phyloP scores from a whole-genome alignment of 2,113 vertebrate species.

The Ancistrus triradiatus region DNA sequence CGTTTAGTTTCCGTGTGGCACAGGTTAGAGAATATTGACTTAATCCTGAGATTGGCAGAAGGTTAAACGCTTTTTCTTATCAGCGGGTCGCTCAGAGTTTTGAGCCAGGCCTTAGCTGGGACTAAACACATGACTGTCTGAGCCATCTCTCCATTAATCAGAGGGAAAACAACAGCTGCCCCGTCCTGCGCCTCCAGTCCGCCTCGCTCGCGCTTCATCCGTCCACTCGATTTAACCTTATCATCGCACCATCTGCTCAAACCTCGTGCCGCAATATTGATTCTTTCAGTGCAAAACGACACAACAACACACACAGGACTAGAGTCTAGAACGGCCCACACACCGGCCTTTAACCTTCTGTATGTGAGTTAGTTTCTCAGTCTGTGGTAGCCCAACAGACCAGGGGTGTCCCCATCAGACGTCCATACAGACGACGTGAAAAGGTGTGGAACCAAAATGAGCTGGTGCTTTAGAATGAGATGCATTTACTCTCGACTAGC shows the following conservation, averaged over 20 bases:
- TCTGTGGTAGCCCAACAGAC: too few species aligned
- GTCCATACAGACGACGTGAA: too few species aligned
- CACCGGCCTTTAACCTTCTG: too few species aligned
- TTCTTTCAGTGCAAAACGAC: background rate
- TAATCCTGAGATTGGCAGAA: slow-evolving; percentile 52
- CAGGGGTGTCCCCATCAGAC: too few species aligned
- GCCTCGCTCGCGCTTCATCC: background rate
- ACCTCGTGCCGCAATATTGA: background rate
- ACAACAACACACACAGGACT: background rate
- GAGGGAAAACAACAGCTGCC: slow-evolving; percentile 15
- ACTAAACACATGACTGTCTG: slow-evolving; percentile 22
- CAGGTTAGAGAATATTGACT: background rate
- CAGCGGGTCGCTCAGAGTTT: slow-evolving; percentile 41
- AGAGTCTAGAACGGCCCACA: too few species aligned
- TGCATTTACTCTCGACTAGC: too few species aligned
- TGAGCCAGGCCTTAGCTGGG: slow-evolving; percentile 36
- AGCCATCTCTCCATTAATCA: slow-evolving; percentile 56
- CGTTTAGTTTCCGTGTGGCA: too few species aligned
- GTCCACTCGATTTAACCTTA: background rate
- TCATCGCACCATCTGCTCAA: background rate
- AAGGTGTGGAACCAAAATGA: too few species aligned
- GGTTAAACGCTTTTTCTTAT: slow-evolving; percentile 60
- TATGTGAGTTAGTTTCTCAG: background rate
- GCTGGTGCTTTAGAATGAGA: too few species aligned
- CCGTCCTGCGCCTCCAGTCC: slow-evolving; percentile 33